Base-by-base conservation (phyloP, 2,113 vertebrate genomes). In the Corythornis cristatus region DNA sequence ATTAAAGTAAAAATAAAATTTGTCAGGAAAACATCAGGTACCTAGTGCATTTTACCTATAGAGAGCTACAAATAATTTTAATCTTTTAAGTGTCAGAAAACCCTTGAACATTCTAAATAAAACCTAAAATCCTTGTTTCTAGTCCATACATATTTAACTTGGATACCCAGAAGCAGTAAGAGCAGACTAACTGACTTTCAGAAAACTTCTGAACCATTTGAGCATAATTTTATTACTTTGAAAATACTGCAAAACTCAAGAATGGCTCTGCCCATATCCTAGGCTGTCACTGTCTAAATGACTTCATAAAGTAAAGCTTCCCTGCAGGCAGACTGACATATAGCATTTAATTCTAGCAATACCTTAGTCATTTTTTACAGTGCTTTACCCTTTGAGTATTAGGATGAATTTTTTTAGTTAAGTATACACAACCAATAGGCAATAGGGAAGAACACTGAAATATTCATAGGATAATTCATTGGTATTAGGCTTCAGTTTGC, bases 221-320 rank as follows among this genome's bases (percentile, higher is more conserved):
- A 60, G 25, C 33, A 51, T 70, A 92, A 89, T 71, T 90, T 95
- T 92, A 95, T 92, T 80, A 76, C 43, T 81, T 94, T 68, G 58
- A 93, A 94, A 93, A 93, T 70, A 73, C 40, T 67, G 21, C 35
- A 94, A 73, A 94, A 87, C 50, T 81, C 75, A 70, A 15, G 29
- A 83, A 92, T 86, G 33, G 51, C 42, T 88, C 74, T 86, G 71
- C 37, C 35, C 35, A 33, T 93, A 88, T 76, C 65, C 90, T 85
- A 79, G 35, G 15, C 26, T 91, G 67, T 81, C 91, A 89, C 45
- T 64, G 40, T 57, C 29, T 92, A 93, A 97, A 89, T 78, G n/a
- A 84, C 7, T 76, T 28, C 51, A 89, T 93, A 89, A 92, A 87
- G 48, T 78, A 88, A 94, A 90, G 15, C 9, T 88, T 89, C 75